A percentile compares a stretch with the other conserved stretches of the same genome.
These are phyloP conservation scores for Merluccius polli DNA, from an alignment of 2,797 vertebrate genomes.

Conservation along the genomic window DNA sequence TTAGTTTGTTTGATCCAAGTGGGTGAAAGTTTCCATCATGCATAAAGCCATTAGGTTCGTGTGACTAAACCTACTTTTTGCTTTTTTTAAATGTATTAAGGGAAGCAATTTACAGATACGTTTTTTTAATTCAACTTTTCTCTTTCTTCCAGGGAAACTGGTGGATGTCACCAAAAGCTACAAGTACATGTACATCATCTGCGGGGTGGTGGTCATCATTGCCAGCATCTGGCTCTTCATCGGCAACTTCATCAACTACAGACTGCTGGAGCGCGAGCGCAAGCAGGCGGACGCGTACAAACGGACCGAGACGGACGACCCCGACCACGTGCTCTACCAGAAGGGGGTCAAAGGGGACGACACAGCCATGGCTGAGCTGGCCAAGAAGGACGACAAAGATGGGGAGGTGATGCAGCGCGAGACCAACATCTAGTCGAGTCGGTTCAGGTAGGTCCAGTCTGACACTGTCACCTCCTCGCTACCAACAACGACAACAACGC, in stretches of 20 bases:
- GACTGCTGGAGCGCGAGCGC: conserved; percentile 84
- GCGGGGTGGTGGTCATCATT: conserved; percentile 81
- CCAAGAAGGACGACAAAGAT: conserved; percentile 51
- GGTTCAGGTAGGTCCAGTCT: neutral
- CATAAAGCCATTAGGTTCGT: neutral
- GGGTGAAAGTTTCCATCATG: neutral
- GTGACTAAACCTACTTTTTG: neutral
- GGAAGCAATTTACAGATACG: neutral
- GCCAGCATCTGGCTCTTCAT: conserved; percentile 91
- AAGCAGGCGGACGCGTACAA: conserved; percentile 71
- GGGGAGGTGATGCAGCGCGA: conserved; percentile 80
- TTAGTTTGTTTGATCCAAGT: neutral
- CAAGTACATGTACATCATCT: conserved; percentile 90
- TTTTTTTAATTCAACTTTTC: conserved; percentile 29
- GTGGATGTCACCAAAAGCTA: conserved; percentile 90
- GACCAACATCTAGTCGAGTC: conserved; percentile 83
- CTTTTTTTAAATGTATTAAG: neutral
- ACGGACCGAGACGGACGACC: conserved; percentile 64
- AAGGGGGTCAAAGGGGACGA: conserved; percentile 68
- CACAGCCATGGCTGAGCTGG: conserved; percentile 55
- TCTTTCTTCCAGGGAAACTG: conserved; percentile 82
- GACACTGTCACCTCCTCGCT: neutral
- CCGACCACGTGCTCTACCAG: conserved; percentile 33
- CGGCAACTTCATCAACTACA: conserved; percentile 92
- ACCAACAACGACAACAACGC: neutral